phyloP scores from a whole-genome alignment of 2,113 vertebrate genomes.

The Hirundichthys speculiger region DNA sequence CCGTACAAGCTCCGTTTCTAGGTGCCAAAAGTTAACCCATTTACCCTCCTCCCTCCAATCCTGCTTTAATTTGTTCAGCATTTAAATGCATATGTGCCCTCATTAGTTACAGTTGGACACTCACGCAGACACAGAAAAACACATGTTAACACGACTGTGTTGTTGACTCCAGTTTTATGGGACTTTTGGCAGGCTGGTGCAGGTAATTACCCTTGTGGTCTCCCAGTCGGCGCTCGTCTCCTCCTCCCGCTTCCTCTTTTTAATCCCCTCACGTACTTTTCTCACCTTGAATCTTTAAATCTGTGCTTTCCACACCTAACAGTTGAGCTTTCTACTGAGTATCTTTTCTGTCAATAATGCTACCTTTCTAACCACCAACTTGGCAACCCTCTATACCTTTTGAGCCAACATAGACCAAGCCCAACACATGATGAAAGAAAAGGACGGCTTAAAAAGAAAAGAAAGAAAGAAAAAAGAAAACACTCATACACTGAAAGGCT shows the following conservation, averaged over 20 bases:
- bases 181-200: constrained; percentile 79
- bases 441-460: no score
- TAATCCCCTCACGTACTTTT: constrained; percentile 45
- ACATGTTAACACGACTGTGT: constrained; percentile 75
- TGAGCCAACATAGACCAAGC: not conserved
- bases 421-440: not conserved
- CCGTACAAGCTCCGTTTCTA: constrained; percentile 42
- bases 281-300: constrained; percentile 40
- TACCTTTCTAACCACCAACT: not conserved
- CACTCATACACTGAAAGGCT: not conserved
- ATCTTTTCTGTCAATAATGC: not conserved
- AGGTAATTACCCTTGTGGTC: constrained; percentile 82
- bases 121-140: constrained; percentile 50
- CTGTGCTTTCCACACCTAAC: constrained; percentile 11
- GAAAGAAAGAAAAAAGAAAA: not conserved
- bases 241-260: constrained; percentile 38
- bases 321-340: not conserved
- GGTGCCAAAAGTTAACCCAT: constrained; percentile 53
- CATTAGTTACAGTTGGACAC: constrained; percentile 69
- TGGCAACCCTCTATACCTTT: not conserved
- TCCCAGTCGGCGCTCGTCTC: constrained; percentile 65
- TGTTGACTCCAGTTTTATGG: constrained; percentile 80
- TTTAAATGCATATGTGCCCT: constrained; percentile 69
- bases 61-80: constrained; percentile 70
- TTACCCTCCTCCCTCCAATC: constrained; percentile 10